phyloP scores from a whole-genome alignment of 2,797 vertebrate species.

The Chaunax sp. region DNA sequence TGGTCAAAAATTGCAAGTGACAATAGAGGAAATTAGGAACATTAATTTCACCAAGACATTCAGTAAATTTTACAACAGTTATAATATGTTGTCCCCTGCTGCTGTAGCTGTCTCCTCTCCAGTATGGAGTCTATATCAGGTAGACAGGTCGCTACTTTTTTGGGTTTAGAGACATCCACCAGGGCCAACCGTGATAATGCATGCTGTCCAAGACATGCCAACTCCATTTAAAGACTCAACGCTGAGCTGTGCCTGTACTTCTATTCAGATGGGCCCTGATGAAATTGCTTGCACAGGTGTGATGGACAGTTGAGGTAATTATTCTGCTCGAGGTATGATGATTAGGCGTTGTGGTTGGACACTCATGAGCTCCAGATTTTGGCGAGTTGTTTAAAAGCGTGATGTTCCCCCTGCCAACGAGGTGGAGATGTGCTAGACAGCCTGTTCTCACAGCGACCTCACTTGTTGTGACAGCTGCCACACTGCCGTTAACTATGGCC shows the following conservation, averaged over 20 bases:
- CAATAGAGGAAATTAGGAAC: conserved; percentile 39
- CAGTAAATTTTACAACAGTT: conserved; percentile 25
- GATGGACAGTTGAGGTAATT: conserved; percentile 68
- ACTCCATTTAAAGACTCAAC: conserved; percentile 33
- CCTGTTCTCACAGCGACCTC: conserved; percentile 15
- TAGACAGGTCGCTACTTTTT: conserved; percentile 24
- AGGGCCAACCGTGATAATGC: conserved; percentile 34
- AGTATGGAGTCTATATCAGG: conserved; percentile 10
- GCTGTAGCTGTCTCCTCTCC: conserved; percentile 45
- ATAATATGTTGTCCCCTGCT: not conserved
- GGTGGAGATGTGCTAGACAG: conserved; percentile 44
- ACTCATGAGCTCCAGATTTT: conserved; percentile 17
- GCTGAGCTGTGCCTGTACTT: conserved; percentile 16
- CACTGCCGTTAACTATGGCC: conserved; percentile 37
- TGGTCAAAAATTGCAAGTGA: conserved; percentile 33
- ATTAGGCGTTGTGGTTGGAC: conserved; percentile 52
- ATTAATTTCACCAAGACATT: conserved; percentile 10
- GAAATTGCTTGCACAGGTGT: conserved; percentile 56
- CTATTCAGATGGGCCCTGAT: conserved; percentile 54
- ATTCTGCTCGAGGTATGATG: conserved; percentile 57
- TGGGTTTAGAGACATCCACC: conserved; percentile 23
- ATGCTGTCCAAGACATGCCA: conserved; percentile 46
- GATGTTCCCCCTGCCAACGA: conserved; percentile 38
- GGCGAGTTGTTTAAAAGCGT: conserved; percentile 47
- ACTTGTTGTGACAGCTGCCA: conserved; percentile 38